Conservation (phyloP, 2,113 vertebrate genomes). For the Strigops habroptila region DNA sequence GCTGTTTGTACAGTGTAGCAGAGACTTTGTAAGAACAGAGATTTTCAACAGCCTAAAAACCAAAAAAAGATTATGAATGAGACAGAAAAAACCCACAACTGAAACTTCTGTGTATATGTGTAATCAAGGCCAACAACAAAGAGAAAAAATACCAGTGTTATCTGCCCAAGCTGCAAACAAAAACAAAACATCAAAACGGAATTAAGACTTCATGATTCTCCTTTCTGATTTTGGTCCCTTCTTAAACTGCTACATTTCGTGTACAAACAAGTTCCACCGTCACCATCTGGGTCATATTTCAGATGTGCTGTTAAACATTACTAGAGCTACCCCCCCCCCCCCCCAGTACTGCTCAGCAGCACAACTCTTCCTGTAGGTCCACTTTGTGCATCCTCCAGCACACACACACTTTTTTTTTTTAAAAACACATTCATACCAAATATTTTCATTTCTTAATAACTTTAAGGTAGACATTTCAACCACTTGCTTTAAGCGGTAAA, state of each 20-base stretch:
- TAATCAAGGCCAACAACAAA: not conserved
- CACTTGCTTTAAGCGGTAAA: not conserved
- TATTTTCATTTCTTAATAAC: not conserved
- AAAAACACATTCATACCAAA: not conserved
- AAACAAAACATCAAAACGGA: not conserved
- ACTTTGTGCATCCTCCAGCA: not conserved
- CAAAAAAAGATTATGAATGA: not conserved
- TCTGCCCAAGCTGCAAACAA: not conserved
- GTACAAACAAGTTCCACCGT: not conserved
- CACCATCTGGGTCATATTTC: not conserved
- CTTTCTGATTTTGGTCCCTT: not conserved
- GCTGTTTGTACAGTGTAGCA: constrained; percentile 78
- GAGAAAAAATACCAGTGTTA: not conserved
- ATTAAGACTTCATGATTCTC: not conserved
- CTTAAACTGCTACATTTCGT: not conserved
- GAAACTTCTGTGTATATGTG: not conserved
- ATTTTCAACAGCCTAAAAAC: constrained; percentile 81
- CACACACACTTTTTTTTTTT: fast-evolving
- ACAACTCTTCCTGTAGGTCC: not conserved
- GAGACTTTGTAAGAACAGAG: constrained; percentile 83
- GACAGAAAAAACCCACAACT: not conserved
- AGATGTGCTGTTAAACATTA: not conserved
- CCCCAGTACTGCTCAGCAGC: not conserved
- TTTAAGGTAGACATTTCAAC: not conserved
- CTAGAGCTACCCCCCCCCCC: not conserved